phyloP scores from a whole-genome alignment of 2,113 vertebrate species.

The Oxygymnocypris stewartii region DNA sequence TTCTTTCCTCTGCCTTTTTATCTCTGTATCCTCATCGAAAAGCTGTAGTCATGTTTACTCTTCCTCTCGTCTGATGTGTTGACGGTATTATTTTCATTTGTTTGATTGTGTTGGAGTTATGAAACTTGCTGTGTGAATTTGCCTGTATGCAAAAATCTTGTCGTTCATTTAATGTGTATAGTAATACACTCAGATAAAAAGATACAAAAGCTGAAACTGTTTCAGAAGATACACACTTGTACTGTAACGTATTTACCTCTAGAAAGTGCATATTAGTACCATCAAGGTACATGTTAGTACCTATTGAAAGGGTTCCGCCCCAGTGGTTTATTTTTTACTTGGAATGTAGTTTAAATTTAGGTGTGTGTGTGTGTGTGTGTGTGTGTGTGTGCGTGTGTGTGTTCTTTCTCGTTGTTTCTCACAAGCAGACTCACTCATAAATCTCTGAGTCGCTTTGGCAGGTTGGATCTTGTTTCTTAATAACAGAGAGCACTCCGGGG shows the following conservation, averaged over 20 bases:
- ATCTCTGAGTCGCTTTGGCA: constrained; percentile 19
- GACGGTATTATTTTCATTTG: constrained; percentile 42
- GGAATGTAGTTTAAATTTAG: not conserved
- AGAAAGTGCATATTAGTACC: not conserved
- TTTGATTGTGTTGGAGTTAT: not conserved
- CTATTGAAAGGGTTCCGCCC: not conserved
- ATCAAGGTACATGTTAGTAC: not conserved
- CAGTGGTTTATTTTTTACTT: not conserved
- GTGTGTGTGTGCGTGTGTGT: too few species aligned
- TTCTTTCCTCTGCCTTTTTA: constrained; percentile 38
- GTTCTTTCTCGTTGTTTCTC: not conserved
- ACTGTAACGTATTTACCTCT: not conserved
- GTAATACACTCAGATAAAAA: too few species aligned
- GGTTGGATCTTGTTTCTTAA: constrained; percentile 44
- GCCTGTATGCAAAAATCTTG: not conserved
- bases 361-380: not conserved
- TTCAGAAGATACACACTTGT: not conserved
- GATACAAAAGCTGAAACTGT: not conserved
- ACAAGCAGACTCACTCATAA: constrained; percentile 7
- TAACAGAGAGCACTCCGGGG: constrained; percentile 30
- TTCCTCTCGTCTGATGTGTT: constrained; percentile 34
- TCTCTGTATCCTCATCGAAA: not conserved
- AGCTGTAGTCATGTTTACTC: constrained; percentile 37
- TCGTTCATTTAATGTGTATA: constrained; percentile 5
- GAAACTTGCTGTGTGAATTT: not conserved